A percentile compares a stretch with the other conserved stretches of the same genome.
phyloP scores from a whole-genome alignment of 2,888 invertebrate species.

The Sesamia inferens region DNA sequence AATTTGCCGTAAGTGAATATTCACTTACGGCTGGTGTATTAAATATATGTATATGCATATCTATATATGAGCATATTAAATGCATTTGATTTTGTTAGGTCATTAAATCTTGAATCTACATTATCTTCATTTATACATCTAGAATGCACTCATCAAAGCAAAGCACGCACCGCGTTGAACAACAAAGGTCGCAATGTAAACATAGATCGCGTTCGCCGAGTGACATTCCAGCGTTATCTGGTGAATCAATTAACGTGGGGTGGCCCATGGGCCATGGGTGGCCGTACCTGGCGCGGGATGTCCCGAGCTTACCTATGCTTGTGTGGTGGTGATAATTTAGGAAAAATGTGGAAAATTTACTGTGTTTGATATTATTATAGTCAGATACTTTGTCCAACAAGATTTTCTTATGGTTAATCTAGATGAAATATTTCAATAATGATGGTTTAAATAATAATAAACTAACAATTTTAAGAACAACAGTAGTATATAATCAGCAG shows the following conservation, averaged over 20 bases:
- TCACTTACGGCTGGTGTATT: no score
- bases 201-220: constrained; percentile 71
- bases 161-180: constrained; percentile 58
- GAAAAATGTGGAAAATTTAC: constrained; percentile 10
- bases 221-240: constrained; percentile 83
- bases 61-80: not conserved
- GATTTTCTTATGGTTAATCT: not conserved
- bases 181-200: constrained; percentile 62
- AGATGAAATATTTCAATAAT: no score
- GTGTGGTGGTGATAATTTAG: constrained; percentile 31
- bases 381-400: not conserved
- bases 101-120: not conserved
- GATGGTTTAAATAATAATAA: no score
- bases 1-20: no score
- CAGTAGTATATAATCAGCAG: no score
- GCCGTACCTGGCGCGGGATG: constrained; percentile 73
- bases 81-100: not conserved
- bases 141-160: constrained; percentile 48
- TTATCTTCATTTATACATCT: not conserved
- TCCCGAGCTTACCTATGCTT: constrained; percentile 2
- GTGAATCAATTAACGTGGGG: constrained; percentile 82
- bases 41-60: no score
- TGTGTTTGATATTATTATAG: constrained; percentile 9
- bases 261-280: constrained; percentile 32
- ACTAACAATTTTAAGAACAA: no score